phyloP scores from a whole-genome alignment of 2,113 vertebrate genomes.

The Lampris megalopsis region DNA sequence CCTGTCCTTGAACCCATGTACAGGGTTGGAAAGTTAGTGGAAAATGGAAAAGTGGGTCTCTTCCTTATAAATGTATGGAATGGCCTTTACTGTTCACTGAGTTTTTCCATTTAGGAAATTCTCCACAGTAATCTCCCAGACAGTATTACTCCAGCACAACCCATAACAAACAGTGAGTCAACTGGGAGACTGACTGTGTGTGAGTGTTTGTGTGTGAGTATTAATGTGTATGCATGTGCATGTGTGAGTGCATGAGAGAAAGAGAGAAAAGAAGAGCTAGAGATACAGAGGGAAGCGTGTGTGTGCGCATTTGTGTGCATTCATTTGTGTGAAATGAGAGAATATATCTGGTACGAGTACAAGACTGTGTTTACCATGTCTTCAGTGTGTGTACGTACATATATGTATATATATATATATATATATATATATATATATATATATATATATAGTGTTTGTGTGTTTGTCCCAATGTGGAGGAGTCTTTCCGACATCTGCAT shows the following conservation, averaged over 20 bases:
- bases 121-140: slow-evolving; percentile 66
- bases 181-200: slow-evolving; percentile 47
- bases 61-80: slow-evolving; percentile 65
- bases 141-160: slow-evolving; percentile 50
- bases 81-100: slow-evolving; percentile 50
- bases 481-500: slow-evolving; percentile 66
- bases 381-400: neutral
- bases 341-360: neutral
- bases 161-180: slow-evolving; percentile 68
- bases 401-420: neutral
- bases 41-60: slow-evolving; percentile 63
- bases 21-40: slow-evolving; percentile 53
- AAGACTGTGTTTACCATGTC: neutral
- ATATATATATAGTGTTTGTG: slow-evolving; percentile 1
- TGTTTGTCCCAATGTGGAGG: slow-evolving; percentile 18
- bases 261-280: too few species aligned
- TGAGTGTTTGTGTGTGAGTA: neutral
- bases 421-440: neutral
- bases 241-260: neutral
- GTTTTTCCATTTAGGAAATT: slow-evolving; percentile 68
- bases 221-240: neutral
- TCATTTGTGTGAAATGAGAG: neutral
- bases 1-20: slow-evolving; percentile 50
- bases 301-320: slow-evolving; percentile 23
- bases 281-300: neutral